Base-by-base conservation (phyloP, 1,140 invertebrate genomes). In the Caenorhabditis remanei region DNA sequence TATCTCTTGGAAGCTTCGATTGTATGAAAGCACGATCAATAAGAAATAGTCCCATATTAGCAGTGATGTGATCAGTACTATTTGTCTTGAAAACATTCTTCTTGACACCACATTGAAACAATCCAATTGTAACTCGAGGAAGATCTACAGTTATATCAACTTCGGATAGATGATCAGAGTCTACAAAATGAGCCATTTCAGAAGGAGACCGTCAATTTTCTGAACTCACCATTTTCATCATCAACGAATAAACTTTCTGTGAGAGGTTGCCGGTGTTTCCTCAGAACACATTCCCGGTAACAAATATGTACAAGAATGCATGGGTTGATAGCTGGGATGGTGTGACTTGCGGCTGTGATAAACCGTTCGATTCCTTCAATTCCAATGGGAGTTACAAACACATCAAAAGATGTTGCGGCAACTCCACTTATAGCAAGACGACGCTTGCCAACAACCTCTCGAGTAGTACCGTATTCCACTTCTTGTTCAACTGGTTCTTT, bases 211-310 rank as follows among this genome's bases (percentile, higher is more conserved):
- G 14, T 19, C 5, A n/a, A 8, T n/a, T 19, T 58, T 8, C 56
- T 16, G 19, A 58, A 55, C 7, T 55, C 6, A 56, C 50, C 48
- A 56, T 83, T 55, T 8, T 55, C 55, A 21, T 56, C 55, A 56
- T 83, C 55, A 56, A 19, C 24, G 40, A 82, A 87, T 19, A 89
- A 50, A 61, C 56, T 87, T 19, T 87, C 87, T 0, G 85, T 91
- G 14, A 91, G 65, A 48, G 90, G 90, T 63, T 91, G 90, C 6
- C 53, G 19, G 82, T 91, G 90, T 16, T 82, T 55, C 43, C 63
- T 87, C 11, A 89, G 50, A 6, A 90, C 61, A 75, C 90, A 91
- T 14, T 85, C 55, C 2, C 55, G 19, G 85, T 91, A 92, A 14
- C 86, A 82, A 21, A 55, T 56, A 65, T 91, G 90, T 16, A 89